A percentile compares a stretch with the other conserved stretches of the same genome.
Conservation (phyloP, 2,797 vertebrate species). For the Karalla daura region DNA sequence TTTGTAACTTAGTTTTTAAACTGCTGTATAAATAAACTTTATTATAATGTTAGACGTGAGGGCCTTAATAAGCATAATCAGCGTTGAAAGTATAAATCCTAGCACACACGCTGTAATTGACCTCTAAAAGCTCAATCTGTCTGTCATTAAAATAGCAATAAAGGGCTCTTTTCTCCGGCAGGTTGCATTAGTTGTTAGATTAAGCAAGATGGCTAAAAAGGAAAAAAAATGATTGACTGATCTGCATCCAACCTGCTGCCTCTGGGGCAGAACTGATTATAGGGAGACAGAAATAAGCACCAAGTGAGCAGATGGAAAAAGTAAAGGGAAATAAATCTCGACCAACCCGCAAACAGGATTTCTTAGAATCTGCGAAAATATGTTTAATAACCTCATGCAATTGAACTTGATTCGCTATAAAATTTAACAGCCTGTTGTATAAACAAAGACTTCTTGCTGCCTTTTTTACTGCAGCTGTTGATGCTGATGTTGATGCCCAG, state of each 20-base stretch:
- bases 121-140: not conserved
- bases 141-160: not conserved
- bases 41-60: not conserved
- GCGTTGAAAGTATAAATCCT: not conserved
- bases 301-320: not conserved
- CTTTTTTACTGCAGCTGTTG: conserved; percentile 33
- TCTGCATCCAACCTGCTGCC: not conserved
- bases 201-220: not conserved
- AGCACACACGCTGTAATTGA: not conserved
- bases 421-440: conserved; percentile 34
- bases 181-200: not conserved
- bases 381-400: conserved; percentile 16
- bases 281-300: not conserved
- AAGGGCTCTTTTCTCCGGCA: not conserved
- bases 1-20: not conserved
- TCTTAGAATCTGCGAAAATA: conserved; percentile 29
- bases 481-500: conserved; percentile 27
- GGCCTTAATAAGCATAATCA: not conserved
- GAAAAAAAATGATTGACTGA: not conserved
- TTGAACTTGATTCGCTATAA: conserved; percentile 10
- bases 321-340: not conserved
- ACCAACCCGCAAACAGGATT: conserved; percentile 1
- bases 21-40: not conserved
- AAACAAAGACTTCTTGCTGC: conserved; percentile 29
- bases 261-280: not conserved